Base-by-base conservation (phyloP, 2,888 invertebrate genomes). In the Chrysolina haemoptera region DNA sequence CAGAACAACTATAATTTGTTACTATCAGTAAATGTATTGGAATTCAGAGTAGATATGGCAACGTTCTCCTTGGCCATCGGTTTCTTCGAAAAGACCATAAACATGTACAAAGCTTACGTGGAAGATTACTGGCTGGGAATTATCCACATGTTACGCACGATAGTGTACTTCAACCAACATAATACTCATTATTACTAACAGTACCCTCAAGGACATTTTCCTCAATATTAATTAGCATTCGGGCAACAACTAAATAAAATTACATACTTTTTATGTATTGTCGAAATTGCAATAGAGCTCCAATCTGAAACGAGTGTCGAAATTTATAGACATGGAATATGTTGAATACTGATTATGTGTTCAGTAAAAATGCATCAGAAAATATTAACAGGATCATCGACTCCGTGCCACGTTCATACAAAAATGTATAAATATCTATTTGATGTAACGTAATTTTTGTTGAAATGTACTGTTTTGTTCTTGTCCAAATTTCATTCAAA, bases 61-160 rank as follows among this genome's bases (percentile, higher is more conserved):
- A 65, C 64, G 68, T 53, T 72, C 46, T 18, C 27, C 46, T 20
- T 59, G 68, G 68, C 63, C 64, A 63, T 72, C 72, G 64, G 68
- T 65, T 59, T 71, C 71, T 62, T 71, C 71, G 1, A 14, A 48
- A 46, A 65, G 22, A 14, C 64, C 62, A 70, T 59, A 69, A 53
- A 63, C 64, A 69, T 18, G 65, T 59, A 69, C 64, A 41, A 46
- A 48, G 66, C 73, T 62, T 66, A 70, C 70, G 69, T 70, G 62
- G 70, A 70, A 62, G 62, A 73, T 73, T 73, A 63, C 73, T 62
- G 55, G 70, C 55, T 67, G 66, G 48, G n/a, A 65, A 48, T 18
- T n/a, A 46, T 41, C 41, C 41, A 65, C 64, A 65, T 65, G 46
- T 46, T 22, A 22, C 46, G 64, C 64, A 65, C 46, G 64, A 65